phyloP scores from a whole-genome alignment of 2,888 invertebrate genomes.

The Catonia carolina region DNA sequence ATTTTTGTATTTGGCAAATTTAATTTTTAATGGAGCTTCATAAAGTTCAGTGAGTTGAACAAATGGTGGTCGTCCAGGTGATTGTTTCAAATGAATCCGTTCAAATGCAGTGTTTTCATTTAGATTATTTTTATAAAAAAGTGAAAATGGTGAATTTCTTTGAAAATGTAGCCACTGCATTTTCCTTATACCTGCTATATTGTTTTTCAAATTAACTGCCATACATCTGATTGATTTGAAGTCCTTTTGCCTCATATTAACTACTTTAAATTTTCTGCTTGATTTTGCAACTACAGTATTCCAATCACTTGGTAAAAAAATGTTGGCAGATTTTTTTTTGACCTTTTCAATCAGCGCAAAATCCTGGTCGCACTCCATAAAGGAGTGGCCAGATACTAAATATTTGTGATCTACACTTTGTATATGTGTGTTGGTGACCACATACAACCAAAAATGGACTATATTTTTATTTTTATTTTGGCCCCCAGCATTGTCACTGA shows the following conservation, averaged over 20 bases:
- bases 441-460: constrained; percentile 36
- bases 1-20: no score
- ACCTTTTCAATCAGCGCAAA: constrained; percentile 19
- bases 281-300: not conserved
- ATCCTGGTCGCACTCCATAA: constrained; percentile 27
- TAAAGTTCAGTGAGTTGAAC: no score
- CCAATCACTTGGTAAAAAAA: constrained; percentile 18
- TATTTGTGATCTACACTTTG: constrained; percentile 27
- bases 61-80: no score
- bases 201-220: not conserved
- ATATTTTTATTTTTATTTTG: constrained; percentile 35
- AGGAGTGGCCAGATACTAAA: constrained; percentile 29
- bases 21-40: no score
- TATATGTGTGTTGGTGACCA: constrained; percentile 20
- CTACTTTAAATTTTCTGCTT: constrained; percentile 1
- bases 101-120: not conserved
- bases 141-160: not conserved
- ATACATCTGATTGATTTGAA: not conserved
- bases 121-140: constrained; percentile 4
- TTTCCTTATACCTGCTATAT: constrained; percentile 4
- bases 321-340: constrained; percentile 20
- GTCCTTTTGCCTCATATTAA: not conserved
- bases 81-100: no score
- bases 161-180: constrained; percentile 6
- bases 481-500: constrained; percentile 30